Base-by-base conservation (phyloP, 2,888 invertebrate genomes). In the Ditula angustiorana region DNA sequence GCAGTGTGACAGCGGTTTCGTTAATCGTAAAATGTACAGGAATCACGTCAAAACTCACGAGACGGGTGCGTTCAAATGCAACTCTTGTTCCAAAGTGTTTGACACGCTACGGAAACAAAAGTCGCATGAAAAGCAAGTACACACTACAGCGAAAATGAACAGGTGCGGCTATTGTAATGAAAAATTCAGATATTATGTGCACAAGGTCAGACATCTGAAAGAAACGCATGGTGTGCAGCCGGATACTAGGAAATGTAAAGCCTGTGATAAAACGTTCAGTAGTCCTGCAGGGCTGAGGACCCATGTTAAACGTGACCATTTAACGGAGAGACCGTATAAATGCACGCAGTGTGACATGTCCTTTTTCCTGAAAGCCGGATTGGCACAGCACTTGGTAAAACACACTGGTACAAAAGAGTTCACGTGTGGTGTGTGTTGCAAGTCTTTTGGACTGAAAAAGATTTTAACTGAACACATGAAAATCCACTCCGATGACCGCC, bases 111-210 rank as follows among this genome's bases (percentile, higher is more conserved):
- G 68, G 4, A 78, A 70, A 55, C 73, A 71, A 41, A 70, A 69
- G 24, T 70, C 71, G 0, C 79, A 79, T 64, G 68, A 73, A 10
- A 72, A 85, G 46, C 82, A 83, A 0, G 88, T 92, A 1, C 93
- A 89, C 53, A 74, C 79, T 0, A 76, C 82, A 28, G 75, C 70
- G 2, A 77, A 76, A 7, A 66, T 73, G 61, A 81, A 81, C 67
- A 86, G 83, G 64, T 90, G 89, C 47, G 81, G 82, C 0, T 83
- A 83, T 16, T 89, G 89, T 58, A 75, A 74, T 2, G 76, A 86
- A 23, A 83, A 81, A 28, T 90, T 90, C 24, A 78, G 73, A 2
- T 80, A 80, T 44, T 82, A 82, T 44, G 76, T 76, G 4, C 76
- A 73, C 28, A 85, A 84, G 47, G 76, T 80, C 35, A 77, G 76